Base-by-base conservation (phyloP, 2,113 vertebrate species). In the Ranitomeya imitator region DNA sequence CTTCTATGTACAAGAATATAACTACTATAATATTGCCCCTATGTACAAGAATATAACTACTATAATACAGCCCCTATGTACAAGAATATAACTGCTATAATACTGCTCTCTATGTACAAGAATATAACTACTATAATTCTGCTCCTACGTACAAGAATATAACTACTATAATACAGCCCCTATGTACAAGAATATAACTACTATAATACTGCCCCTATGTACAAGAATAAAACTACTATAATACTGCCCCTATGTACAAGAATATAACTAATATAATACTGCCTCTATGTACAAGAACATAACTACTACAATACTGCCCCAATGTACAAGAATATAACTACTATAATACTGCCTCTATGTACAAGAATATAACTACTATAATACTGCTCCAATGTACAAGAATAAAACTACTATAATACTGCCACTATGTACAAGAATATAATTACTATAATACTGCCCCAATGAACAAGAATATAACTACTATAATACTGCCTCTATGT, bases 321-420 rank as follows among this genome's bases (percentile, higher is more conserved):
- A 1, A 31, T 31, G 26, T 31, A 31, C 26, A 31, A 31, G 26
- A 31, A 31, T 31, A 31, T 31, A 31, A 31, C 26, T 31, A 31
- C 26, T 2, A 31, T 31, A 31, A 31, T 31, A 31, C 26, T 31
- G 26, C 26, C 26, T 2, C 26, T 31, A 31, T 31, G 26, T 31
- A 74, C 71, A 74, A 74, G 71, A 74, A 74, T 74, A 45, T 37
- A 74, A 45, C 71, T 74, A 74, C 31, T 74, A 74, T 74, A 74
- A 74, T 74, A 74, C 71, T 74, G 15, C 71, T 18, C 71, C 71
- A 45, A 74, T 74, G 14, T 74, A 74, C 71, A 74, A 45, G 71
- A 74, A 74, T 74, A 74, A 45, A 74, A 45, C 31, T 74, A 74
- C 71, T 74, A 74, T 74, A 74, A 74, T 74, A 74, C 26, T 74